phyloP scores from a whole-genome alignment of 2,888 invertebrate genomes.

The Apodemia zela region DNA sequence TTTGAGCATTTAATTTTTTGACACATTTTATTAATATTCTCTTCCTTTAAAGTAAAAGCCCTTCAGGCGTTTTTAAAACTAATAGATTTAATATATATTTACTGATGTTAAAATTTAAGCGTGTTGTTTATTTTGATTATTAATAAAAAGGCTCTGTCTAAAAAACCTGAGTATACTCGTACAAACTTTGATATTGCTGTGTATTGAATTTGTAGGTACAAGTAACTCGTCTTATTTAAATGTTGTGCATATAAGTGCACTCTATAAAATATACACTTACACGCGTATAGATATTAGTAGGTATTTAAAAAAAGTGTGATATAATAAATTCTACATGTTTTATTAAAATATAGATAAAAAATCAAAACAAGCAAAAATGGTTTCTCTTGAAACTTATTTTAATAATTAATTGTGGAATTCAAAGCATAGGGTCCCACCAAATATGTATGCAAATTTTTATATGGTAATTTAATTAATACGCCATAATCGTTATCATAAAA shows the following conservation, averaged over 20 bases:
- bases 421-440: no score
- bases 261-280: not conserved
- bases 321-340: no score
- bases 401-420: no score
- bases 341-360: no score
- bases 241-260: not conserved
- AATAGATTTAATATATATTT: constrained; percentile 23
- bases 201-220: not conserved
- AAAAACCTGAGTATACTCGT: constrained; percentile 1
- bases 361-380: no score
- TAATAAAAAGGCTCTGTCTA: constrained; percentile 27
- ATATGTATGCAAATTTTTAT: no score
- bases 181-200: not conserved
- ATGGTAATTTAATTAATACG: no score
- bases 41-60: constrained; percentile 21
- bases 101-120: constrained; percentile 28
- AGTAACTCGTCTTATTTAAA: not conserved
- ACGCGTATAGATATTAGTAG: no score
- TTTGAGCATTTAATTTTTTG: constrained; percentile 71
- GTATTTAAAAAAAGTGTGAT: no score
- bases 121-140: constrained; percentile 22
- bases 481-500: no score
- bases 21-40: constrained; percentile 30
- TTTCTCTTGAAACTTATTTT: no score
- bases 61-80: constrained; percentile 19